Percentiles rank a stretch among this genome's conserved stretches.
Conservation (phyloP, 2,113 vertebrate genomes). For the Engystomops pustulosus region DNA sequence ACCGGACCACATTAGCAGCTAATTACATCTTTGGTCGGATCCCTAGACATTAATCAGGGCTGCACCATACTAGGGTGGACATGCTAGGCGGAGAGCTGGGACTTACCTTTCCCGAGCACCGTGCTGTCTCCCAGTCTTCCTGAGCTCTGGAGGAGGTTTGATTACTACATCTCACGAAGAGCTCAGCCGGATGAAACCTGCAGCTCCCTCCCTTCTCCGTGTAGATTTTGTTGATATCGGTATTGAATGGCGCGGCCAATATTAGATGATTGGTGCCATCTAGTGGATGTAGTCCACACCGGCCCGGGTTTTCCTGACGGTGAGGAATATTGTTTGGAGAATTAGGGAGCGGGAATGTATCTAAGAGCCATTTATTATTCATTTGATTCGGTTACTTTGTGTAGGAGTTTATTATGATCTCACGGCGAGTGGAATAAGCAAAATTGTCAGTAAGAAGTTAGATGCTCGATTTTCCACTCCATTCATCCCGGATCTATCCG, state of each 20-base stretch:
- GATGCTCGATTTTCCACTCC: no score
- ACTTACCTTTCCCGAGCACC: conserved; percentile 25
- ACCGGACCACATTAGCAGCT: neutral
- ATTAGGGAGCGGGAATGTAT: neutral
- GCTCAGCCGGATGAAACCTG: conserved; percentile 24
- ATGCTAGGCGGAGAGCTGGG: neutral
- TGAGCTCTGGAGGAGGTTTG: conserved; percentile 37
- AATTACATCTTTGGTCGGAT: conserved; percentile 10
- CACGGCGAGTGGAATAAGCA: no score
- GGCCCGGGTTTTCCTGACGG: no score
- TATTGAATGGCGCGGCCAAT: conserved; percentile 18
- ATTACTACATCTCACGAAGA: conserved; percentile 26
- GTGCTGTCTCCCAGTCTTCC: conserved; percentile 25
- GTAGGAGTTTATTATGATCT: no score
- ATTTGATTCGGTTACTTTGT: no score
- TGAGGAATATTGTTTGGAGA: neutral
- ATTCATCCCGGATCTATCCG: no score
- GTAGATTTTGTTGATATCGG: neutral
- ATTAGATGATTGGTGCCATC: conserved; percentile 51
- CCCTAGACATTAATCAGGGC: neutral
- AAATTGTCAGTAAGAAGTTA: no score
- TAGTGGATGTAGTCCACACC: conserved; percentile 41
- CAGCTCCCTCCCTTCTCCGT: conserved; percentile 50
- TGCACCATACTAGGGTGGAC: neutral
- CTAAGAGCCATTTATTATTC: no score